These are phyloP conservation scores for Pterostichus madidus DNA, from an alignment of 2,888 invertebrate genomes.

Conservation along the genomic window DNA sequence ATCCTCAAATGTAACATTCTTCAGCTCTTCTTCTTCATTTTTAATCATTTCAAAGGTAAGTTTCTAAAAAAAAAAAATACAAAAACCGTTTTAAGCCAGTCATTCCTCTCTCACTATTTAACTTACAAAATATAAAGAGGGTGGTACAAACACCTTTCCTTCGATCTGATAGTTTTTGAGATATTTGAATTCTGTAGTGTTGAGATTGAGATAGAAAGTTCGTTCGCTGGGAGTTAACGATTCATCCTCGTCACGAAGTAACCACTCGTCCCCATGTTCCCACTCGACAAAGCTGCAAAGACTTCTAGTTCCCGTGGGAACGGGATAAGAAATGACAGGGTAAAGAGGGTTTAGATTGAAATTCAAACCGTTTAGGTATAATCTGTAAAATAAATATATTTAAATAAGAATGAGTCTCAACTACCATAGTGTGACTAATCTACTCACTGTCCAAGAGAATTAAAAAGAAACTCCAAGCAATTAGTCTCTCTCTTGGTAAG, in stretches of 20 bases:
- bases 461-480: conserved; percentile 81
- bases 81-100: neutral
- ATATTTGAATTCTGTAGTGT: conserved; percentile 77
- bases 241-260: conserved; percentile 75
- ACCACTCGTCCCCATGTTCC: conserved; percentile 93
- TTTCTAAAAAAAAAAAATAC: conserved; percentile 12
- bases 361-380: conserved; percentile 90
- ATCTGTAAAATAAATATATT: conserved; percentile 76
- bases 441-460: conserved; percentile 83
- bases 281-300: conserved; percentile 90
- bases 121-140: conserved; percentile 74
- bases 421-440: neutral
- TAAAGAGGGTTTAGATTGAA: conserved; percentile 88
- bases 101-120: neutral
- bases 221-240: conserved; percentile 73
- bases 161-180: conserved; percentile 74
- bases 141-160: conserved; percentile 73
- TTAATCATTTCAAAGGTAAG: neutral
- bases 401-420: neutral
- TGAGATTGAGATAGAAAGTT: conserved; percentile 77
- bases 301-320: conserved; percentile 92
- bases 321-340: conserved; percentile 88
- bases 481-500: conserved; percentile 87
- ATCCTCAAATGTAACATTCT: conserved; percentile 42
- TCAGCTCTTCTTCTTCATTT: neutral